Evolutionary conservation across 2,797 vertebrate genomes (phyloP), one percentile per base, ranked within the genome.

Genomic region (Cyclura pinguis): DNA sequence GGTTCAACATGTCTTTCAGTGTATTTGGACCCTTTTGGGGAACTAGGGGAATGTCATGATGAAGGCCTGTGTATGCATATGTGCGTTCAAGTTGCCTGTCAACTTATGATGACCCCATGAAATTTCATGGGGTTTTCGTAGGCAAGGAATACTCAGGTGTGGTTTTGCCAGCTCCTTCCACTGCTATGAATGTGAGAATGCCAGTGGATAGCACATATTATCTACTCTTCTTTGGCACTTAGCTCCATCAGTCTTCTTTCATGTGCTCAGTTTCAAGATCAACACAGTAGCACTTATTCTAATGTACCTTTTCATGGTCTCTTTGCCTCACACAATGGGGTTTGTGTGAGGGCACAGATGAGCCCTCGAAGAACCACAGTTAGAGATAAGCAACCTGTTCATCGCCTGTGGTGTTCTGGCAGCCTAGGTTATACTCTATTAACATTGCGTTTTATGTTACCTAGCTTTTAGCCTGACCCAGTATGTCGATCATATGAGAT

Each of bases 201-300:
- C 8, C 27, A 69, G 27, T 69, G 67, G 67, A 29, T 29, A 69
- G 67, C 94, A 42, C 80, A 92, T 93, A 91, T 92, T 92, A 90
- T 84, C 76, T 80, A 47, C 87, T 86, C 93, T 96, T 95, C 83
- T 94, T n/a, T 57, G n/a, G 86, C 92, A 89, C 86, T 89, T 91
- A 32, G 20, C 84, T 92, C 14, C 50, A 93, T 94, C 94, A 87
- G 18, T 50, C 35, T 55, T 47, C 32, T 14, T 50, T 6, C 42
- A n/a, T 69, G 62, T 47, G 64, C 3, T 27, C 42, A n/a, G 29
- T 84, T 52, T 72, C 13, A 84, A 20, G 38, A 24, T 27, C 55
- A 29, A 47, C 62, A 50, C 57, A 62, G 2, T 52, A 52, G n/a
- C 69, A 74, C 57, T 32, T 77, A 59, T 62, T 42, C 42, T 18